Evolutionary conservation across 2,113 vertebrate species (phyloP), one percentile per base, ranked within the genome.

Genomic region (Macquaria australasica): DNA sequence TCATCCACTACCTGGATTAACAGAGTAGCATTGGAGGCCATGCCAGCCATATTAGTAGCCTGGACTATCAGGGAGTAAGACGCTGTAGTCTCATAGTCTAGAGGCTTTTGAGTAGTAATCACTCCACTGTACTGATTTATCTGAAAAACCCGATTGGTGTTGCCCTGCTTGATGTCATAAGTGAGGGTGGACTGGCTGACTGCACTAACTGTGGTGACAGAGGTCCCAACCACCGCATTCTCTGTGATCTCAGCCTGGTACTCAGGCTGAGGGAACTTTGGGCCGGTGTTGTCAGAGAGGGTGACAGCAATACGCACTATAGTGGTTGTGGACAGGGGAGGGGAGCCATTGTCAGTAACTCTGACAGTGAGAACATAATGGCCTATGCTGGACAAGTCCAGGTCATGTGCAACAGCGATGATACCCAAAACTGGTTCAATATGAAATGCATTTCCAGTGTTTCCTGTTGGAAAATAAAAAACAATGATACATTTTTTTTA

Each of bases 111-210:
- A 63, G 95, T 98, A 9, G 97, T 98, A 88, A 99, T 94, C 23
- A 98, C 98, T 48, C 98, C 98, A 59, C 98, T 98, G 84, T 99
- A 99, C 0, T 98, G 98, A 85, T 99, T 99, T 84, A 99, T 96
- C 67, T 96, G 91, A 82, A 99, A 99, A 31, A 93, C 89, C 15
- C 95, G 96, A 59, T 96, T 92, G 0, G 77, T 23, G 39, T 99
- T 98, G 66, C 98, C 98, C 62, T 96, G 95, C 83, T 96, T 98
- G 88, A 99, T 95, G 74, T 99, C 97, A 63, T 98, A 99, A 70
- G 98, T 96, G 60, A 99, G 92, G 0, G 98, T 98, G 14, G 98
- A 99, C 82, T 97, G 97, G 87, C 98, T 99, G 83, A 98, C 95
- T 18, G 98, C 98, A 8, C 93, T 97, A 25, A 99, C 94, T 23